Evolutionary conservation across 1,140 invertebrate species (phyloP).

Genomic region (Agrypnia vestita): DNA sequence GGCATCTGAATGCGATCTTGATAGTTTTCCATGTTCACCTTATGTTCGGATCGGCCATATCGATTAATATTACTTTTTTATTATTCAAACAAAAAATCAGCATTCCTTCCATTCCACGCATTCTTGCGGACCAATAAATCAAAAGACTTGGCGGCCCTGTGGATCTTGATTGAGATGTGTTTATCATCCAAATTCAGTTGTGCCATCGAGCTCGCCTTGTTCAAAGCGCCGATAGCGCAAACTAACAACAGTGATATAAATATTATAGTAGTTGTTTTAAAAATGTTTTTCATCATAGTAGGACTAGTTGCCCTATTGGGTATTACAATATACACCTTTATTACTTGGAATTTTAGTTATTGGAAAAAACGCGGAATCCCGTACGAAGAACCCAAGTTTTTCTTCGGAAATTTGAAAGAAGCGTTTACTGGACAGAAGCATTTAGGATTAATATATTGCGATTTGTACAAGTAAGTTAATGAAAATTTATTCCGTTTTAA

Average conservation of each 20-base stretch:
- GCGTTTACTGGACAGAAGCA: conserved; percentile 34
- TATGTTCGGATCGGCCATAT: no score
- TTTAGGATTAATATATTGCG: conserved; percentile 40
- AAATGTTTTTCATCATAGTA: not conserved
- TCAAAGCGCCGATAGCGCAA: not conserved
- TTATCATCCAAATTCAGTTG: no score
- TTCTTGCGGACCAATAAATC: no score
- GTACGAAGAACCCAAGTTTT: conserved; percentile 50
- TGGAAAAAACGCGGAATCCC: conserved; percentile 61
- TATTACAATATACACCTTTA: conserved; percentile 32
- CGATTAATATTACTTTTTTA: no score
- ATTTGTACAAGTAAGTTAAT: conserved; percentile 51
- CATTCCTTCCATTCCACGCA: no score
- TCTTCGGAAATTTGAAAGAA: conserved; percentile 58
- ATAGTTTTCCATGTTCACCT: no score
- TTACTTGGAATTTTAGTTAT: conserved; percentile 58
- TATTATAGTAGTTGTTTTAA: conserved; percentile 2
- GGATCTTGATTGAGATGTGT: no score
- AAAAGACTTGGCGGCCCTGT: no score
- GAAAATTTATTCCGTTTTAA: not conserved
- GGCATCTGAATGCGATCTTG: no score
- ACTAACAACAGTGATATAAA: not conserved
- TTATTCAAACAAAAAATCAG: no score
- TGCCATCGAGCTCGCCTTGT: not conserved
- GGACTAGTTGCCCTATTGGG: conserved; percentile 4